Evolutionary conservation across 2,113 vertebrate species (phyloP).

Genomic region (Datnioides undecimradiatus): DNA sequence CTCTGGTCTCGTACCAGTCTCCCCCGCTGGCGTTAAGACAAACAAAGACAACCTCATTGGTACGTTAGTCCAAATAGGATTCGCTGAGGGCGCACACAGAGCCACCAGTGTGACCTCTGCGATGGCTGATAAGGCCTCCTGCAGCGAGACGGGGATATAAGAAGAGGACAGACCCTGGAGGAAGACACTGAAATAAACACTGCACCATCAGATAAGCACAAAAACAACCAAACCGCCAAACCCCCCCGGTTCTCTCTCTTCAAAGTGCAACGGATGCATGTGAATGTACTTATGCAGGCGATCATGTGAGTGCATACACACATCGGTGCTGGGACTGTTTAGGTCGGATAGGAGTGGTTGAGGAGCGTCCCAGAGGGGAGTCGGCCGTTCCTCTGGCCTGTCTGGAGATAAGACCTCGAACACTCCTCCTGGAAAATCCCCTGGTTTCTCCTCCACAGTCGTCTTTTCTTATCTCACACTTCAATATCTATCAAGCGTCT

Average conservation of each 20-base stretch:
- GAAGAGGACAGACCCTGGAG: conserved; percentile 40
- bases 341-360: conserved; percentile 49
- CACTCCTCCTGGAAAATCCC: conserved; percentile 24
- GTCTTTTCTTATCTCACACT: conserved; percentile 1
- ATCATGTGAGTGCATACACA: conserved; percentile 42
- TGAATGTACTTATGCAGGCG: conserved; percentile 19
- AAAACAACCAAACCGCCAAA: conserved; percentile 43
- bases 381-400: conserved; percentile 42
- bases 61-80: conserved; percentile 15
- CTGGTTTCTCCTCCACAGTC: conserved; percentile 9
- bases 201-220: conserved; percentile 48
- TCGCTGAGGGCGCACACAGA: conserved; percentile 4
- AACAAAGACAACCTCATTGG: conserved; percentile 38
- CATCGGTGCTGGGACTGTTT: conserved; percentile 12
- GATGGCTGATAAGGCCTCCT: conserved; percentile 56
- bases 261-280: conserved; percentile 29
- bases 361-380: conserved; percentile 46
- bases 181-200: conserved; percentile 48
- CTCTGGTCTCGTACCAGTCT: not conserved
- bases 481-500: not conserved
- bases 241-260: not conserved
- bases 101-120: conserved; percentile 34
- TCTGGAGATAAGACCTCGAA: conserved; percentile 70
- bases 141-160: conserved; percentile 1
- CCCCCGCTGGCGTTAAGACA: not conserved